These are phyloP conservation scores for Apamea epomidion DNA, from an alignment of 2,888 invertebrate species.

Conservation along the genomic window DNA sequence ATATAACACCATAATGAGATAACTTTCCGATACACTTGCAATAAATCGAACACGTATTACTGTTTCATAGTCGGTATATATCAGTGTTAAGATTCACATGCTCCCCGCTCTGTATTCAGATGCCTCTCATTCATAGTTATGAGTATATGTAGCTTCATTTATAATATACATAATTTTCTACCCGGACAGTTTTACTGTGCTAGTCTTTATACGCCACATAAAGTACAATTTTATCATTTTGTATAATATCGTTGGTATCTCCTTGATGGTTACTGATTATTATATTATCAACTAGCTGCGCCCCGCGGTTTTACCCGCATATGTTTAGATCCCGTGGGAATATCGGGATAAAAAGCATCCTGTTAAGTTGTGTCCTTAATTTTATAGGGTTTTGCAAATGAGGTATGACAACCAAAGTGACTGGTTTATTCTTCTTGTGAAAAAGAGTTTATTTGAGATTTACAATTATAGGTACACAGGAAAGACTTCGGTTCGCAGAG, in stretches of 20 bases:
- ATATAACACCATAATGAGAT: constrained; percentile 40
- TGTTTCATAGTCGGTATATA: constrained; percentile 38
- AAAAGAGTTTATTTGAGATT: too few species aligned
- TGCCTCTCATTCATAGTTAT: constrained; percentile 63
- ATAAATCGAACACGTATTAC: constrained; percentile 56
- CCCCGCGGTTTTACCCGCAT: too few species aligned
- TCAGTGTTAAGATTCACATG: constrained; percentile 29
- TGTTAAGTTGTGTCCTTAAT: too few species aligned
- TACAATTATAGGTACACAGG: too few species aligned
- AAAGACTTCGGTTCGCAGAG: too few species aligned
- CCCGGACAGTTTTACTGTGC: constrained; percentile 39
- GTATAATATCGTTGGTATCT: constrained; percentile 22
- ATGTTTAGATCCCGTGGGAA: too few species aligned
- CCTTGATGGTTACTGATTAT: not conserved
- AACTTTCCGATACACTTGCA: constrained; percentile 56
- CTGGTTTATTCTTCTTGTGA: too few species aligned
- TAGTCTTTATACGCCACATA: constrained; percentile 34
- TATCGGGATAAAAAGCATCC: too few species aligned
- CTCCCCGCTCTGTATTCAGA: constrained; percentile 54
- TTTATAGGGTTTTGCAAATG: too few species aligned
- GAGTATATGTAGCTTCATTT: constrained; percentile 46
- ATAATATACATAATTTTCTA: constrained; percentile 56
- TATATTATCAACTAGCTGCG: too few species aligned
- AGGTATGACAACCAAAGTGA: too few species aligned
- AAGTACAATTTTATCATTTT: constrained; percentile 35